A percentile compares a stretch with the other conserved stretches of the same genome.
Evolutionary conservation across 1,140 invertebrate species (phyloP).

Genomic region (Zaprionus ghesquierei): DNA sequence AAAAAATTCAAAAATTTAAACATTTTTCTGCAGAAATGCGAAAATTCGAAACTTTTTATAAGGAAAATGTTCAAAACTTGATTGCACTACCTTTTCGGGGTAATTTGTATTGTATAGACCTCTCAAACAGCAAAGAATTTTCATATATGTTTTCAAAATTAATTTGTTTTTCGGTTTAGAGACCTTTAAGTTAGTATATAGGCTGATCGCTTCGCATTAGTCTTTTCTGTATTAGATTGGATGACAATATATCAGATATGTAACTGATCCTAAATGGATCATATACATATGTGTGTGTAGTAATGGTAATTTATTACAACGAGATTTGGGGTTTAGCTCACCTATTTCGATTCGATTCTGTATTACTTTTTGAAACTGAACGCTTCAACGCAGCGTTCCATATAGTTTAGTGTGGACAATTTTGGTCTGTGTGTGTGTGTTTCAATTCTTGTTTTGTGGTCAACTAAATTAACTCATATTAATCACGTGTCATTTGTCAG

Average conservation of each 20-base stretch:
- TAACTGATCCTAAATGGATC: not conserved
- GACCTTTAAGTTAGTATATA: conserved; percentile 68
- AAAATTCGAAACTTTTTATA: not conserved
- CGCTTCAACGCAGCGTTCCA: conserved; percentile 29
- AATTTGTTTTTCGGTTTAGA: conserved; percentile 24
- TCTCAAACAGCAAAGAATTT: conserved; percentile 39
- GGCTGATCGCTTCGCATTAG: conserved; percentile 68
- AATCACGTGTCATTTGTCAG: conserved; percentile 58
- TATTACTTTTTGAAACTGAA: conserved; percentile 53
- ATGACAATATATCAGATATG: conserved; percentile 29
- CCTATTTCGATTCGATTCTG: conserved; percentile 68
- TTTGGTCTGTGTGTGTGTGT: conserved; percentile 24
- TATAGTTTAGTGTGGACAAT: conserved; percentile 44
- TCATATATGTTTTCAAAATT: conserved; percentile 25
- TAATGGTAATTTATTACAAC: conserved; percentile 72
- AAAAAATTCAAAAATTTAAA: too few species aligned
- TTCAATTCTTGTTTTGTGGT: conserved; percentile 48
- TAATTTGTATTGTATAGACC: conserved; percentile 32
- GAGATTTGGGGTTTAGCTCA: conserved; percentile 83
- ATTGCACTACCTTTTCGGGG: conserved; percentile 42
- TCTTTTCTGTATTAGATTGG: conserved; percentile 60
- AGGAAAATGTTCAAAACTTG: not conserved
- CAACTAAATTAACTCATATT: conserved; percentile 77
- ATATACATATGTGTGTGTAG: conserved; percentile 29
- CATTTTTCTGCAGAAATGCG: not conserved